Evolutionary conservation across 2,113 vertebrate genomes (phyloP), one percentile per base, ranked within the genome.

Genomic region (Donacobius atricapilla): DNA sequence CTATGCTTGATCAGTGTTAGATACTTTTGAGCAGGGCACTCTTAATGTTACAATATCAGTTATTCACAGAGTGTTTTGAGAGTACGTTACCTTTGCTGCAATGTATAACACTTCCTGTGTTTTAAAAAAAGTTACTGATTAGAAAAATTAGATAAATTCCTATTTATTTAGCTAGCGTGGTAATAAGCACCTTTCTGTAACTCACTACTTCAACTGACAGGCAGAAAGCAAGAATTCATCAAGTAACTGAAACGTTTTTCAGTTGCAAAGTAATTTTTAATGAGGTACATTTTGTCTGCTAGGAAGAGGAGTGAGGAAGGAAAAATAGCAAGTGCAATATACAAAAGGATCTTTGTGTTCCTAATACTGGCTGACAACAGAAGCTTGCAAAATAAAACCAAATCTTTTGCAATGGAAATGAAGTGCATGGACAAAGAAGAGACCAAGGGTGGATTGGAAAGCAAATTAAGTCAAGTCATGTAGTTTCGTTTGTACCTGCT

Each of bases 401-500:
- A 4, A 31, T 66, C 27, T 83, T 76, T 37, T 64, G 57, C 22
- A 45, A 27, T n/a, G 30, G 39, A 63, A 85, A 63, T 44, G 5
- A 84, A 73, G 18, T 15, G 23, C 7, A 3, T 7, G 2, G 19
- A 31, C 3, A 15, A 61, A 70, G 77, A 73, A 53, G 40, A 66
- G 65, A 50, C 22, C 11, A 50, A 76, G 31, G 73, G 48, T 89
- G 33, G 84, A 84, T 82, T 21, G n/a, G 31, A 58, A 87, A 91
- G 54, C 31, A 65, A 61, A 57, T 53, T 0, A 87, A 89, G 50
- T 61, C 0, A 1, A 1, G 4, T 47, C 1, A 4, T 35, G 30
- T 75, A 58, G 39, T 47, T 73, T 65, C 2, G 0, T 60, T 73
- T 53, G 50, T 66, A 57, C 45, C 19, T 64, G 22, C 24, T 64